Base-by-base conservation (phyloP, 2,113 vertebrate genomes). In the Sula dactylatra region DNA sequence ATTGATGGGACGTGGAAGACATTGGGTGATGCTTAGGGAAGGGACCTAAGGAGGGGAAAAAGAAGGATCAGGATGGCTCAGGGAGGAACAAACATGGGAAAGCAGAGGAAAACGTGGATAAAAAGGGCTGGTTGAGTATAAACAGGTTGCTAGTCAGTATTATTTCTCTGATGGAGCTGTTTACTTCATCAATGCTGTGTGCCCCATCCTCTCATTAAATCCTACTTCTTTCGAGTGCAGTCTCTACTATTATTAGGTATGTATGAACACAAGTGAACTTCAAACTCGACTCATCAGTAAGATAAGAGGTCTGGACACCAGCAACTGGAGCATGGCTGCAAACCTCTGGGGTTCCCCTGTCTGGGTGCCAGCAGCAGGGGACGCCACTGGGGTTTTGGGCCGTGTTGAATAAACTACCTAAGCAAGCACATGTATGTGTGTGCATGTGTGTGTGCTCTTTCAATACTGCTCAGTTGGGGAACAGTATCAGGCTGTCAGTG, bases 381-480 rank as follows among this genome's bases (percentile, higher is more conserved):
- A 76, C 27, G 18, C 29, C 42, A 45, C 38, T 34, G 36, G 19
- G 16, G 65, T 61, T 61, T 50, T 36, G 16, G 42, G 25, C 5
- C 25, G 4, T 45, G 10, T 44, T 74, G 40, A 29, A 55, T 26
- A 34, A 59, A 58, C 8, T 26, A 21, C 13, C 44, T 42, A 4
- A 13, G 27, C 14, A 70, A 74, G 58, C 15, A 52, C 6, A 4
- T 2, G 1, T 3, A 5, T 7, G 10, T 8, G 10, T 7, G 12
- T 1, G 5, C 14, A 14, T 13, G 6, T 16, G 7, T 20, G 7
- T 44, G 40, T 45, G 8, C 27, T 55, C 25, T 32, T 79, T 44
- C 38, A 65, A 13, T 21, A 36, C 10, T 12, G 16, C 32, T 7
- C 34, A 90, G 47, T 29, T 36, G 26, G 26, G 19, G 9, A 90